Percentiles rank a stretch among this genome's conserved stretches.
Evolutionary conservation across 2,797 vertebrate genomes (phyloP).

Genomic region (Synanceia verrucosa): DNA sequence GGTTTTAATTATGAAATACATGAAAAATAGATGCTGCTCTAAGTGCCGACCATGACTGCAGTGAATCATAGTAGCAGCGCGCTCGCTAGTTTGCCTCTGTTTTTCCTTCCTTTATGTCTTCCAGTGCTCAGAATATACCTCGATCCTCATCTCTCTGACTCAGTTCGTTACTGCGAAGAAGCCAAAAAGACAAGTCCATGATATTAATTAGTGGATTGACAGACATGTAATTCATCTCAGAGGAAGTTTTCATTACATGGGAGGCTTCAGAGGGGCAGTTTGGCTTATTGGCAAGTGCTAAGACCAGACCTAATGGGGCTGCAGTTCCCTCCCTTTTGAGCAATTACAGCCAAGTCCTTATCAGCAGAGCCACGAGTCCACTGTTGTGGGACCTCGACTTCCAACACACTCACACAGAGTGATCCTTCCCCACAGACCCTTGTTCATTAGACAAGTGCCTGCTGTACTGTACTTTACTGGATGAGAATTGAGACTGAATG

Average conservation of each 20-base stretch:
- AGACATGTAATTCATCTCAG: slow-evolving; percentile 83
- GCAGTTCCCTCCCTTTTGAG: slow-evolving; percentile 78
- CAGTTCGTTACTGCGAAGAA: slow-evolving; percentile 60
- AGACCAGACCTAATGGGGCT: slow-evolving; percentile 80
- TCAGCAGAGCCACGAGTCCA: slow-evolving; percentile 77
- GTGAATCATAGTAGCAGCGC: slow-evolving; percentile 56
- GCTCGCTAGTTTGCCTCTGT: slow-evolving; percentile 54
- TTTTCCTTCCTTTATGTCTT: slow-evolving; percentile 65
- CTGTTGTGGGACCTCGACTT: slow-evolving; percentile 77
- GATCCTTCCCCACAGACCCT: slow-evolving; percentile 75
- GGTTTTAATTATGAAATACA: slow-evolving; percentile 86
- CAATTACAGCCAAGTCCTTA: slow-evolving; percentile 82
- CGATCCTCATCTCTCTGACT: slow-evolving; percentile 45
- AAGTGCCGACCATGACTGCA: slow-evolving; percentile 78
- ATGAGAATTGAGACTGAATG: slow-evolving; percentile 71
- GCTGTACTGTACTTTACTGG: slow-evolving; percentile 65
- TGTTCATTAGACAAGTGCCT: slow-evolving; percentile 80
- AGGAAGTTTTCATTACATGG: slow-evolving; percentile 84
- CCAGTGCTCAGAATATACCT: slow-evolving; percentile 56
- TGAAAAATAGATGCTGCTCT: slow-evolving; percentile 82
- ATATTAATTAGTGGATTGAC: slow-evolving; percentile 85
- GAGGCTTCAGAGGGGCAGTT: slow-evolving; percentile 82
- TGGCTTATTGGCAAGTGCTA: slow-evolving; percentile 84
- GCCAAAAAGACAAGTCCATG: slow-evolving; percentile 71
- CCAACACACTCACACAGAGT: slow-evolving; percentile 71